Conservation (phyloP, 2,797 vertebrate species). For the Centropyge bicolor region DNA sequence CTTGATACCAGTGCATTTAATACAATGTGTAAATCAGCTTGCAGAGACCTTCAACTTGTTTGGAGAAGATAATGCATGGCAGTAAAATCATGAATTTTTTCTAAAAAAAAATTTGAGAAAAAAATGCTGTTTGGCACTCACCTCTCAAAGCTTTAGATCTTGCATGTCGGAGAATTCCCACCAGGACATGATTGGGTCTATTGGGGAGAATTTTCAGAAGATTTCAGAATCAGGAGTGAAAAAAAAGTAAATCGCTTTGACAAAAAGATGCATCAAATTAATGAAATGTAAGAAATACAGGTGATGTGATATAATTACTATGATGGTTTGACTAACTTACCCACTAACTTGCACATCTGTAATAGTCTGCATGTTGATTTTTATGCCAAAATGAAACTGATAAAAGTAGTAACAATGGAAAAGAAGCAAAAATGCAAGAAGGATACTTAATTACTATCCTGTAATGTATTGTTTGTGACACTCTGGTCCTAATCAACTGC, state of each 20-base stretch:
- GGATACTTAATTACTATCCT: not conserved
- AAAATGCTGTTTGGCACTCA: too few species aligned
- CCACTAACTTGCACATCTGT: not conserved
- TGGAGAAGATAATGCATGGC: too few species aligned
- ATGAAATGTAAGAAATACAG: not conserved
- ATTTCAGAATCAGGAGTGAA: not conserved
- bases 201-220: not conserved
- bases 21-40: not conserved
- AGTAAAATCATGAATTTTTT: too few species aligned
- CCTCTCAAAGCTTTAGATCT: too few species aligned
- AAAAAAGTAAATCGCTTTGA: too few species aligned
- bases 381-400: not conserved
- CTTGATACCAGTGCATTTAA: too few species aligned
- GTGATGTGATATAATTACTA: not conserved
- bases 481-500: too few species aligned
- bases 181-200: not conserved
- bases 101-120: too few species aligned
- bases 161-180: too few species aligned
- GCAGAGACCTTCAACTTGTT: conserved; percentile 1
- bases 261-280: too few species aligned
- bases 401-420: not conserved
- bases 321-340: not conserved
- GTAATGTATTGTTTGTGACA: not conserved
- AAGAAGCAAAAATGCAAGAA: conserved; percentile 8
- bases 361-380: not conserved